phyloP scores from a whole-genome alignment of 1,140 invertebrate species.

The Euwallacea fornicatus region DNA sequence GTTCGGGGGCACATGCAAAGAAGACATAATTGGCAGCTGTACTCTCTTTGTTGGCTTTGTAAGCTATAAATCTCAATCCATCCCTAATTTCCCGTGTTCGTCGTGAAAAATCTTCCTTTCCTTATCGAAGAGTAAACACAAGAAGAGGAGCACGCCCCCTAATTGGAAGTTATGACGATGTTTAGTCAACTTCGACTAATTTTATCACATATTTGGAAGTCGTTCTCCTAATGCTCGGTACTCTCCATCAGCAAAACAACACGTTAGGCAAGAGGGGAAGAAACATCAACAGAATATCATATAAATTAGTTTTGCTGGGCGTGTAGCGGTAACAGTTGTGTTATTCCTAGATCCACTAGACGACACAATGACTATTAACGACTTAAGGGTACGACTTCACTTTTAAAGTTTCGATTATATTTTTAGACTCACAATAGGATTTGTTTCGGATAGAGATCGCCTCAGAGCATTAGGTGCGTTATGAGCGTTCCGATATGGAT shows the following conservation, averaged over 20 bases:
- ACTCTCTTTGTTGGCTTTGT: too few relatives aligned
- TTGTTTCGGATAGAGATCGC: neutral
- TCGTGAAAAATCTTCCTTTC: too few relatives aligned
- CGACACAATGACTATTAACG: constrained; percentile 42
- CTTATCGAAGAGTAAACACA: too few relatives aligned
- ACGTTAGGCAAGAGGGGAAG: constrained; percentile 12
- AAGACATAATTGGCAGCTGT: too few relatives aligned
- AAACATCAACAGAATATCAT: constrained; percentile 36
- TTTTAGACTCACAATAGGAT: constrained; percentile 12
- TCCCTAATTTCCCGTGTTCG: too few relatives aligned
- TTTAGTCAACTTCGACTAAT: constrained; percentile 29
- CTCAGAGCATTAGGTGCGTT: too few relatives aligned
- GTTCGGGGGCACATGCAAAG: too few relatives aligned
- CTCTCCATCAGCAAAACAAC: constrained; percentile 33
- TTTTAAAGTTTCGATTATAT: neutral
- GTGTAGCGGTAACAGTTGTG: constrained; percentile 42
- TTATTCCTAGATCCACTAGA: constrained; percentile 42
- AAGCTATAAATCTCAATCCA: too few relatives aligned
- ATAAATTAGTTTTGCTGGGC: constrained; percentile 36
- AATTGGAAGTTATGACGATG: constrained; percentile 28
- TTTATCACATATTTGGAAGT: constrained; percentile 32
- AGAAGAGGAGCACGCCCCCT: too few relatives aligned
- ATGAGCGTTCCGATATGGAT: too few relatives aligned
- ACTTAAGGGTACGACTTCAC: constrained; percentile 22
- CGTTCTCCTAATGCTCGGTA: constrained; percentile 29